These are phyloP conservation scores for Margarornis squamiger DNA, from an alignment of 2,797 vertebrate species.

Conservation along the genomic window DNA sequence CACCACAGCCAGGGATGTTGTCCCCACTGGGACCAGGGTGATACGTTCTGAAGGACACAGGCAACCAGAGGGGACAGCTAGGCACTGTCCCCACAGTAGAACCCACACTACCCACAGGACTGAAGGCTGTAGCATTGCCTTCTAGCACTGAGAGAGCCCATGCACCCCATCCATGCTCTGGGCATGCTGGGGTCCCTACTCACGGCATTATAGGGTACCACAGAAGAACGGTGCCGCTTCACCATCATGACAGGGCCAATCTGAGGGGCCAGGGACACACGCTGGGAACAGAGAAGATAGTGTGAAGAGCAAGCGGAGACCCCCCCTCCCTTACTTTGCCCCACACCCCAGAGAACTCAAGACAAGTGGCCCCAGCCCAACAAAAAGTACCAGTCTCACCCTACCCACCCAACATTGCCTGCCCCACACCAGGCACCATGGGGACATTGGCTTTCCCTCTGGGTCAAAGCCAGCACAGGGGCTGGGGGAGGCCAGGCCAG, in stretches of 20 bases:
- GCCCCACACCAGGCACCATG: not conserved
- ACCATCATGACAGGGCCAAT: slow-evolving; percentile 26
- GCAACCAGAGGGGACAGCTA: not conserved
- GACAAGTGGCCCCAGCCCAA: not conserved
- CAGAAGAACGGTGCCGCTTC: slow-evolving; percentile 61
- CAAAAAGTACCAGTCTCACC: not conserved
- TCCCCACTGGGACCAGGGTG: too few species aligned
- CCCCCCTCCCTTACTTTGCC: rapidly evolving
- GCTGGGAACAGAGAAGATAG: slow-evolving; percentile 58
- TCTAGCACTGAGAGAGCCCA: not conserved
- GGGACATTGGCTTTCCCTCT: not conserved
- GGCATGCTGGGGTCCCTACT: not conserved
- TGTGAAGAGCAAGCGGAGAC: not conserved
- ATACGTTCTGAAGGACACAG: not conserved
- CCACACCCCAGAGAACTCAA: not conserved
- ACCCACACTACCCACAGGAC: not conserved
- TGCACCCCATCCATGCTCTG: not conserved
- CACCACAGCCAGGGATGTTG: not conserved
- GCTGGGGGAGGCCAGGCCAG: not conserved
- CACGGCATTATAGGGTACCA: slow-evolving; percentile 69
- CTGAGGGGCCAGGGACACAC: slow-evolving; percentile 76
- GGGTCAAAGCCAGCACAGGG: not conserved
- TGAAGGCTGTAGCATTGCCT: not conserved
- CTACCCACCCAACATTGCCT: too few species aligned
- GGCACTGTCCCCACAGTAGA: not conserved